phyloP scores from a whole-genome alignment of 1,140 invertebrate species.

The Spodoptera litura region DNA sequence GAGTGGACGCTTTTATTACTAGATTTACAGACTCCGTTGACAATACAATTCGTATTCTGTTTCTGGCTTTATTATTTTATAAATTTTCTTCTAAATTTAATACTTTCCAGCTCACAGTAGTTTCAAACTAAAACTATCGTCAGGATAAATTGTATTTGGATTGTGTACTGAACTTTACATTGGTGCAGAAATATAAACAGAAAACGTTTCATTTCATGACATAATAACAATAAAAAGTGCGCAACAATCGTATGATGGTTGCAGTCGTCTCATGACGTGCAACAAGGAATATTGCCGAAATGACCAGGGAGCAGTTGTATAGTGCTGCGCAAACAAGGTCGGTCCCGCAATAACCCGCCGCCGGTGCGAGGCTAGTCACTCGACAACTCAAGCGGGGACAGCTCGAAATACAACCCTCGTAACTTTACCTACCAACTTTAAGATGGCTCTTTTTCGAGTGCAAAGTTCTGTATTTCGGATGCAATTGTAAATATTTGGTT shows the following conservation, averaged over 20 bases:
- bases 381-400: slow-evolving; percentile 68
- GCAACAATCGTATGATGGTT: slow-evolving; percentile 20
- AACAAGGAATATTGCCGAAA: slow-evolving; percentile 73
- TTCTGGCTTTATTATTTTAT: slow-evolving; percentile 44
- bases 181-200: slow-evolving; percentile 22
- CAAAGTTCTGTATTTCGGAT: slow-evolving; percentile 75
- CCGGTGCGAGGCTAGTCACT: slow-evolving; percentile 66
- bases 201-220: slow-evolving; percentile 35
- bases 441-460: slow-evolving; percentile 74
- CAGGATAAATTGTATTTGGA: slow-evolving; percentile 22
- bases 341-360: slow-evolving; percentile 66
- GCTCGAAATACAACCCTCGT: slow-evolving; percentile 67
- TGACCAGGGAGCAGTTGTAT: slow-evolving; percentile 69
- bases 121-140: slow-evolving; percentile 5
- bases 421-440: slow-evolving; percentile 65
- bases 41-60: slow-evolving; percentile 51
- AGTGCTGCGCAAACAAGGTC: slow-evolving; percentile 74
- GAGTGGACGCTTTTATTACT: slow-evolving; percentile 57
- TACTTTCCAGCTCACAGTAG: slow-evolving; percentile 30
- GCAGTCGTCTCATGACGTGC: slow-evolving; percentile 13
- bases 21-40: slow-evolving; percentile 54
- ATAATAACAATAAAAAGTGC: slow-evolving; percentile 31
- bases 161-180: slow-evolving; percentile 7
- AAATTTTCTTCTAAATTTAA: slow-evolving; percentile 29
- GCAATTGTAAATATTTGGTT: slow-evolving; percentile 75